phyloP scores from a whole-genome alignment of 2,113 vertebrate species.

The Montifringilla adamsi region DNA sequence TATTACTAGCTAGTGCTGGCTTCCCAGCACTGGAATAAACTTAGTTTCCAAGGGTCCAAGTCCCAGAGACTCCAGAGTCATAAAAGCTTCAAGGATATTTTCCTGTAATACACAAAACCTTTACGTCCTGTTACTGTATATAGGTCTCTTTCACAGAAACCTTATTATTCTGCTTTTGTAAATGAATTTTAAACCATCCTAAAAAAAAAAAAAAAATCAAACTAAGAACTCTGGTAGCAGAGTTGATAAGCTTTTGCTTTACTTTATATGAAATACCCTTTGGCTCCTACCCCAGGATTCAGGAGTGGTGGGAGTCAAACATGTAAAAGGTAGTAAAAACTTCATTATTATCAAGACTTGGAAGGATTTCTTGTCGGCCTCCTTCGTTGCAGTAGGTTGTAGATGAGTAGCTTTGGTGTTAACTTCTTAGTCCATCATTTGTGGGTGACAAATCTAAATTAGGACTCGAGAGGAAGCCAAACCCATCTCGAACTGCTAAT shows the following conservation, averaged over 20 bases:
- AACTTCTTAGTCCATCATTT: slow-evolving; percentile 44
- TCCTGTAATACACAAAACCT: slow-evolving; percentile 38
- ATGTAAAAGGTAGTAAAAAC: slow-evolving; percentile 51
- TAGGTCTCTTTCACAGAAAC: slow-evolving; percentile 58
- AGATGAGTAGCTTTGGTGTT: slow-evolving; percentile 68
- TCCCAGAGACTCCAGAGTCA: slow-evolving; percentile 71
- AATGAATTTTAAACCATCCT: slow-evolving; percentile 55
- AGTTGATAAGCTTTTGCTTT: slow-evolving; percentile 60
- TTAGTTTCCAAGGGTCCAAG: slow-evolving; percentile 73
- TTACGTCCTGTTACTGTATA: slow-evolving; percentile 54
- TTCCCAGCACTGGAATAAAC: slow-evolving; percentile 55
- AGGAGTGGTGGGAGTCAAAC: slow-evolving; percentile 50
- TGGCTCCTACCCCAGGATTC: slow-evolving; percentile 56
- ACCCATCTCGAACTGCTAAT: neutral
- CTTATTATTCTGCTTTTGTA: slow-evolving; percentile 48
- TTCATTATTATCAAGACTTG: slow-evolving; percentile 36
- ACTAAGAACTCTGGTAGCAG: slow-evolving; percentile 14
- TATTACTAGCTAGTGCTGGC: slow-evolving; percentile 42
- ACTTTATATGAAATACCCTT: slow-evolving; percentile 1
- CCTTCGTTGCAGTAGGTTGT: slow-evolving; percentile 58
- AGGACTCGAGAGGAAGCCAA: slow-evolving; percentile 57
- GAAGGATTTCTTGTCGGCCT: slow-evolving; percentile 50
- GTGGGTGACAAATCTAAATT: slow-evolving; percentile 50
- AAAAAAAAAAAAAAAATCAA: neutral
- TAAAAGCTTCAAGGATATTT: slow-evolving; percentile 52